Evolutionary conservation across 2,113 vertebrate species (phyloP).

Genomic region (Nothocercus nigrocapillus): DNA sequence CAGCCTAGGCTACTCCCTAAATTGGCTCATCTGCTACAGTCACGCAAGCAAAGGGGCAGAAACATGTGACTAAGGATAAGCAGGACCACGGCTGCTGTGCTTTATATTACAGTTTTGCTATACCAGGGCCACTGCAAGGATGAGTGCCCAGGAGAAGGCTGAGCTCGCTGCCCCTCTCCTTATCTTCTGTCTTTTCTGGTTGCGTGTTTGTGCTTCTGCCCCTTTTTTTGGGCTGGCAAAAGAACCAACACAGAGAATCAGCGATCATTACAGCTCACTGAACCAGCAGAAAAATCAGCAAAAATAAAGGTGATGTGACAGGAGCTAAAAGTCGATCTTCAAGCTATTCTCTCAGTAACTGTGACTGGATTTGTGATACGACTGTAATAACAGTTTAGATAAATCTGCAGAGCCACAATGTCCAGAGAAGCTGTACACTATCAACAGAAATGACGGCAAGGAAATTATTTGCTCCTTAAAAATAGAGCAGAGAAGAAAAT

Average conservation of each 20-base stretch:
- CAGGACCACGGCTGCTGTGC: not conserved
- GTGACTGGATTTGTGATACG: not conserved
- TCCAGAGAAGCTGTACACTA: not conserved
- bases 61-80: not conserved
- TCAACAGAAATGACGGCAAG: not conserved
- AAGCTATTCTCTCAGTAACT: not conserved
- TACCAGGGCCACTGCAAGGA: not conserved
- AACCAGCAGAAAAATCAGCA: not conserved
- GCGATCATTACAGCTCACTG: not conserved
- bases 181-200: not conserved
- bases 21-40: not conserved
- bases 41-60: not conserved
- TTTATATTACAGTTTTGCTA: not conserved
- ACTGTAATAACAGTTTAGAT: not conserved
- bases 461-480: not conserved
- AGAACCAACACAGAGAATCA: not conserved
- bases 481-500: not conserved
- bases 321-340: not conserved
- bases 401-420: not conserved
- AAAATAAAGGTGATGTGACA: not conserved
- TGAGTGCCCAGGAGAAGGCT: not conserved
- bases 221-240: not conserved
- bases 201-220: not conserved
- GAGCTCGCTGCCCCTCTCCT: not conserved
- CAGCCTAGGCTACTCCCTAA: not conserved